phyloP scores from a whole-genome alignment of 2,113 vertebrate genomes.

The Datnioides undecimradiatus region DNA sequence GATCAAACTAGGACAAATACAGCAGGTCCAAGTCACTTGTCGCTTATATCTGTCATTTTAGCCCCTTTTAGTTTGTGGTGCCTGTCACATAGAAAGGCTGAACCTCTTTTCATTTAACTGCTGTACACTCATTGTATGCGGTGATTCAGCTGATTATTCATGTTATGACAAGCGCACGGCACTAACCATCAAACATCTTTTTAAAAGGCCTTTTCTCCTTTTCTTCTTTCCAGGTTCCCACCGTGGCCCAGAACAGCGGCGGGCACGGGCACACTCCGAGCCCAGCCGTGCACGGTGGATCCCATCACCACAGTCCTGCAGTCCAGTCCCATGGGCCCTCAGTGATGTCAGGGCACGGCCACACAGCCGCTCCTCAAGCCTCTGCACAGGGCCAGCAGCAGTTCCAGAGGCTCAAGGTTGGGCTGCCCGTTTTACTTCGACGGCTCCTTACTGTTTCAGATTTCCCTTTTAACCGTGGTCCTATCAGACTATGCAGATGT shows the following conservation, averaged over 20 bases:
- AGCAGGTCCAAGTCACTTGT: neutral
- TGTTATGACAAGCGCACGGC: neutral
- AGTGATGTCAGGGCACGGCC: conserved; percentile 89
- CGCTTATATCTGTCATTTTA: neutral
- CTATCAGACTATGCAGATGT: neutral
- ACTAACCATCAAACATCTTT: neutral
- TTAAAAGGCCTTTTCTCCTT: too few species aligned
- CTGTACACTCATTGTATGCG: neutral
- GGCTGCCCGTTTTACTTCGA: neutral
- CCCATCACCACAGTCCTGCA: conserved; percentile 90
- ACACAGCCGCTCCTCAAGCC: conserved; percentile 88
- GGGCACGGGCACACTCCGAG: conserved; percentile 90
- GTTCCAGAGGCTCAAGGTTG: conserved; percentile 98
- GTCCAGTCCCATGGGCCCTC: conserved; percentile 88
- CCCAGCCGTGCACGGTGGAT: conserved; percentile 87
- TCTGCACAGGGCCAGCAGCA: conserved; percentile 95
- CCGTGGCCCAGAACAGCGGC: conserved; percentile 92
- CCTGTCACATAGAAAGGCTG: neutral
- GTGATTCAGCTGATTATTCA: neutral
- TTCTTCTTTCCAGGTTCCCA: conserved; percentile 90
- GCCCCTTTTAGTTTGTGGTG: neutral
- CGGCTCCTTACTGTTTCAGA: neutral
- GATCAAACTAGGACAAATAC: neutral
- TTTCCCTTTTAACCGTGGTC: neutral
- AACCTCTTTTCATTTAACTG: neutral